Evolutionary conservation across 1,140 invertebrate species (phyloP).

Genomic region (Zaprionus taronus): DNA sequence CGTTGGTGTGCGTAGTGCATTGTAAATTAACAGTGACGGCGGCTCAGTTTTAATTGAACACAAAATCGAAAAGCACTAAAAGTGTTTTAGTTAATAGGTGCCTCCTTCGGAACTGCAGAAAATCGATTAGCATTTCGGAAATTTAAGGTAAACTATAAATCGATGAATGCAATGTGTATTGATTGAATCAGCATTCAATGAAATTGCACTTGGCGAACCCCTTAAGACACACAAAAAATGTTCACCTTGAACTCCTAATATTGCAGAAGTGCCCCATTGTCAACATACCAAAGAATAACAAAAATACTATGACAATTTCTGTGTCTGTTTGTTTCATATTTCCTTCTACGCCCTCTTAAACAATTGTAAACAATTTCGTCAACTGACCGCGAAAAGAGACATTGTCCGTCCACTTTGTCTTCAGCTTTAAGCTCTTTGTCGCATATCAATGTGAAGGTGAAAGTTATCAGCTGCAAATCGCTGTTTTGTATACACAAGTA

Average conservation of each 20-base stretch:
- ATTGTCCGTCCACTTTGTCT: slow-evolving; percentile 3
- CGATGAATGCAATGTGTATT: slow-evolving; percentile 43
- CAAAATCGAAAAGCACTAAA: neutral
- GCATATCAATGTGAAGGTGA: slow-evolving; percentile 74
- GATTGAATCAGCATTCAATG: slow-evolving; percentile 14
- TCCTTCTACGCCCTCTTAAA: neutral
- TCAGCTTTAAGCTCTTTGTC: slow-evolving; percentile 32
- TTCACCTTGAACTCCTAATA: slow-evolving; percentile 62
- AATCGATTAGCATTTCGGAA: slow-evolving; percentile 39
- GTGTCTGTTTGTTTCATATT: neutral
- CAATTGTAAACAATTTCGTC: slow-evolving; percentile 12
- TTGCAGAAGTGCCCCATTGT: slow-evolving; percentile 25
- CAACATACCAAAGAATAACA: slow-evolving; percentile 26
- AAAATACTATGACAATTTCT: slow-evolving; percentile 29
- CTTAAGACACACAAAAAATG: neutral
- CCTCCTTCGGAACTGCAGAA: slow-evolving; percentile 15
- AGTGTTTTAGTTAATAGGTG: slow-evolving; percentile 16
- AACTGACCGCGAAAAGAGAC: slow-evolving; percentile 13
- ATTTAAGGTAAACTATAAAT: slow-evolving; percentile 45
- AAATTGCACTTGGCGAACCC: neutral
- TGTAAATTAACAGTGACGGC: slow-evolving; percentile 21
- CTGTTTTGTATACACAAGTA: slow-evolving; percentile 24
- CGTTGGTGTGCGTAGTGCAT: slow-evolving; percentile 36
- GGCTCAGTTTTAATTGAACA: neutral
- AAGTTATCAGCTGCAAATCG: slow-evolving; percentile 66